Percentiles rank a stretch among this genome's conserved stretches.
Evolutionary conservation across 2,888 invertebrate species (phyloP).

Genomic region (Amphipyra tragopoginis): DNA sequence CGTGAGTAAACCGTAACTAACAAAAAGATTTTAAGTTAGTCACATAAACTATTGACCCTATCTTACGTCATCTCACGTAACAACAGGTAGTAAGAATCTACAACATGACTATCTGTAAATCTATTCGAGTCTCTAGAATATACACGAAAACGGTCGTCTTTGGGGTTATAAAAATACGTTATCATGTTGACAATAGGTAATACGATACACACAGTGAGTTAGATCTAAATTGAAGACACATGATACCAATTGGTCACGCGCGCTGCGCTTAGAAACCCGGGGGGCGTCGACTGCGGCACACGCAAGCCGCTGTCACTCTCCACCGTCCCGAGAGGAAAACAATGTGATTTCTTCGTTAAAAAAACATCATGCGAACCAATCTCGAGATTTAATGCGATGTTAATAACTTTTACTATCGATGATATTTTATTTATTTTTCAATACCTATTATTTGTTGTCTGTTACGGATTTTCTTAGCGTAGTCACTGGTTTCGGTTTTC

Average conservation of each 20-base stretch:
- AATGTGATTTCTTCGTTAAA: slow-evolving; percentile 80
- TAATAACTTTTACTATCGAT: slow-evolving; percentile 55
- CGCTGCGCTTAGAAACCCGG: slow-evolving; percentile 77
- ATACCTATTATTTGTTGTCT: background rate
- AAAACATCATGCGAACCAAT: slow-evolving; percentile 65
- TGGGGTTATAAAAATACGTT: slow-evolving; percentile 41
- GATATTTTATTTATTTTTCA: slow-evolving; percentile 17
- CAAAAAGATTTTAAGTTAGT: too few species aligned
- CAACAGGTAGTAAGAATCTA: background rate
- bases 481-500: slow-evolving; percentile 21
- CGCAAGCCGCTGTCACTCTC: slow-evolving; percentile 82
- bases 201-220: slow-evolving; percentile 58
- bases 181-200: slow-evolving; percentile 61
- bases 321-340: slow-evolving; percentile 79
- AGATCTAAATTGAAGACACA: slow-evolving; percentile 74
- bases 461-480: slow-evolving; percentile 1
- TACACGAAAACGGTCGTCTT: slow-evolving; percentile 18
- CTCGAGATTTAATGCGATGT: slow-evolving; percentile 37
- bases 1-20: too few species aligned
- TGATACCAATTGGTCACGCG: slow-evolving; percentile 82
- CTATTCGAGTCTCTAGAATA: slow-evolving; percentile 2
- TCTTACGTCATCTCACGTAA: slow-evolving; percentile 15
- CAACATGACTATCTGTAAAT: slow-evolving; percentile 1
- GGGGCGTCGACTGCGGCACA: slow-evolving; percentile 81
- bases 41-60: slow-evolving; percentile 8